Evolutionary conservation across 2,113 vertebrate genomes (phyloP).

Genomic region (Gorilla gorilla): DNA sequence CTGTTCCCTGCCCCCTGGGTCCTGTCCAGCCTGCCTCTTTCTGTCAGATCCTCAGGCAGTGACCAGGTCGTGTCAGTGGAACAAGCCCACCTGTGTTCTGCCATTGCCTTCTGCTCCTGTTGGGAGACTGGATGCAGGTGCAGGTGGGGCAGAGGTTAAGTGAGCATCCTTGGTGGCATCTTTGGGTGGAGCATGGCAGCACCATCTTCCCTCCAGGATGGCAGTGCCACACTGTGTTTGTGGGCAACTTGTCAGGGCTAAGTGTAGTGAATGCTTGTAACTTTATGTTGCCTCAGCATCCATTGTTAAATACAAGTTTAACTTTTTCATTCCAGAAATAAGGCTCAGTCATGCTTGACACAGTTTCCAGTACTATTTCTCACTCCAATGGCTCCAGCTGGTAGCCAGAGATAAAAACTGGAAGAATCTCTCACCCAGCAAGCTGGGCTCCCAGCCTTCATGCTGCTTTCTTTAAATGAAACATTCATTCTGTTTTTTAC

Average conservation of each 20-base stretch:
- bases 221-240: neutral
- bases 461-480: neutral
- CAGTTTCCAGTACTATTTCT: neutral
- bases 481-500: neutral
- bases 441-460: neutral
- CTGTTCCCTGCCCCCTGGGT: fast-evolving
- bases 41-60: neutral
- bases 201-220: neutral
- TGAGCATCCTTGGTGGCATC: neutral
- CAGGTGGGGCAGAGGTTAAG: neutral
- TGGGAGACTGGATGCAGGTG: neutral
- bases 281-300: neutral
- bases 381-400: neutral
- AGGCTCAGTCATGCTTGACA: neutral
- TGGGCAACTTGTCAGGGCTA: neutral
- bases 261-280: neutral
- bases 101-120: neutral
- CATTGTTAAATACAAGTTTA: neutral
- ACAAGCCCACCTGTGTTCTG: too few species aligned
- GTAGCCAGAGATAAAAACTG: neutral
- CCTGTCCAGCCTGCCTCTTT: neutral
- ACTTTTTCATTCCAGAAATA: neutral
- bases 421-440: neutral
- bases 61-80: neutral
- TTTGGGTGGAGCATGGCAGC: neutral